Base-by-base conservation (phyloP, 2,113 vertebrate species). In the Perccottus glenii region DNA sequence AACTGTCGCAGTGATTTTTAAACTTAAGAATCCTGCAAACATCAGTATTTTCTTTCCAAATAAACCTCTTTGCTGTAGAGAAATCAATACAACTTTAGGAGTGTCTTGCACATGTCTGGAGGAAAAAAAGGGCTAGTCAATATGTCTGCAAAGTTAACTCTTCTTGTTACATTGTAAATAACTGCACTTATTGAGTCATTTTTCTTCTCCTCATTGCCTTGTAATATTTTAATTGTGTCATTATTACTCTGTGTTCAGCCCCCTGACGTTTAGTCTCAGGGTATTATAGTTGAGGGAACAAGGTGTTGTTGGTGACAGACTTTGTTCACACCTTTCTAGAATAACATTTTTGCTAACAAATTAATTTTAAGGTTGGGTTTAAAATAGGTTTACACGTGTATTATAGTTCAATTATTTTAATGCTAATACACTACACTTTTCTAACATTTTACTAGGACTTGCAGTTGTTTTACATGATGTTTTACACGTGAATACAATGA, bases 281-380 rank as follows among this genome's bases (percentile, higher is more conserved):
- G 59, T 62, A 71, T 57, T 55, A 46, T 14, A 70, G 35, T 77
- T 80, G 66, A 44, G 82, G 75, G 87, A 85, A 52, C 44, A 7
- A 83, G 73, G 77, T 90, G 88, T 87, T 89, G 72, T 85, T 89
- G 77, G 56, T 45, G 57, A 42, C 36, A 42, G 57, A 47, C 33
- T 57, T 45, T 11, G 15, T 62, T 87, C 64, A 77, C 85, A 83
- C 74, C 38, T 74, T 5, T 55, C 12, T 16, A 58, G 6, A 40
- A 43, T 58, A 43, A 11, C 4, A 43, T 58, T 58, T 19, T 58
- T 36, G 11, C 55, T 35, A 27, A 11, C 55, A 10, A 19, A 2
- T 46, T 4, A 46, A 46, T 46, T 46, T 27, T 27, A 27, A 27
- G 19, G 19, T 27, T 27, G 19, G 9, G 4, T 11, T 46, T 46